These are phyloP conservation scores for Tipula vernalis DNA, from an alignment of 2,888 invertebrate genomes.

Conservation along the genomic window DNA sequence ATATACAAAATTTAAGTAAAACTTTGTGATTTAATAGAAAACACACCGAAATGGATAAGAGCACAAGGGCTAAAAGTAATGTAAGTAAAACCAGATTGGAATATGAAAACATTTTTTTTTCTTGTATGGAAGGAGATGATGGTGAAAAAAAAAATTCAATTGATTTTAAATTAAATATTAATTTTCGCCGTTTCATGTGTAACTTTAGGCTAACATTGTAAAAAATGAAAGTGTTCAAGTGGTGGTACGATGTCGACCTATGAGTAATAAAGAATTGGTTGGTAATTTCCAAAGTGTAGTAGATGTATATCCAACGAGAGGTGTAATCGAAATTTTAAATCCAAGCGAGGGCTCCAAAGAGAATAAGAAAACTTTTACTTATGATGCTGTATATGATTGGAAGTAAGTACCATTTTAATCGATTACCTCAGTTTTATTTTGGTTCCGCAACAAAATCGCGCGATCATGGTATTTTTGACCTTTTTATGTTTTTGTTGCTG, in stretches of 20 bases:
- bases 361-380: slow-evolving; percentile 87
- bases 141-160: not conserved
- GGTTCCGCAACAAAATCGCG: not conserved
- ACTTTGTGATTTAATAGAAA: not conserved
- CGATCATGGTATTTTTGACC: not conserved
- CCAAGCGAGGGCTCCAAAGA: slow-evolving; percentile 59
- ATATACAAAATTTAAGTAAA: not conserved
- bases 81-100: not conserved
- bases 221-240: slow-evolving; percentile 37
- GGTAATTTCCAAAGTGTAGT: slow-evolving; percentile 47
- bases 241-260: slow-evolving; percentile 91
- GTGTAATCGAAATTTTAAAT: slow-evolving; percentile 82
- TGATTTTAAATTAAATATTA: not conserved
- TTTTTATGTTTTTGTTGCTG: not conserved
- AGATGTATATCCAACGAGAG: slow-evolving; percentile 70
- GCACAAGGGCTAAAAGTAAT: not conserved
- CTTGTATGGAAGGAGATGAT: not conserved
- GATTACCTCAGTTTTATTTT: not conserved
- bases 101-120: not conserved
- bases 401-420: slow-evolving; percentile 37
- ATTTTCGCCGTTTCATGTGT: not conserved
- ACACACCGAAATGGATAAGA: slow-evolving; percentile 6
- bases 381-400: slow-evolving; percentile 94
- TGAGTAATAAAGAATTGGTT: slow-evolving; percentile 73
- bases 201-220: not conserved